phyloP scores from a whole-genome alignment of 2,113 vertebrate species.

The Calypte anna region DNA sequence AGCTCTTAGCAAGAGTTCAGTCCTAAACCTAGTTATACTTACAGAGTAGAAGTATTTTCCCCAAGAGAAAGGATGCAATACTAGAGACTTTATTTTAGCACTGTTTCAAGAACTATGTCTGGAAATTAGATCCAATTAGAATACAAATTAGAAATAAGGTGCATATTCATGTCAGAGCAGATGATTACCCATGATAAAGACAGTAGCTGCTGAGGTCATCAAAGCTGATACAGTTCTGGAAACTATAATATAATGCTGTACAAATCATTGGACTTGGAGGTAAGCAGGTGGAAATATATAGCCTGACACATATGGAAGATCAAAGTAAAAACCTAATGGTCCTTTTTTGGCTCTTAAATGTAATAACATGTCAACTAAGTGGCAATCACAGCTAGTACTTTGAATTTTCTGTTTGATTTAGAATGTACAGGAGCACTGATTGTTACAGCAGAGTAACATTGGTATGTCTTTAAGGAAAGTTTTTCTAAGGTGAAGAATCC shows the following conservation, averaged over 20 bases:
- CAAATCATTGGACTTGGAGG: neutral
- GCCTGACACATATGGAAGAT: accelerated
- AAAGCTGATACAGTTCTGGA: neutral
- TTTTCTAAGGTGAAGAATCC: neutral
- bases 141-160: neutral
- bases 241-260: neutral
- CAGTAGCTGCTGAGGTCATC: neutral
- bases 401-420: neutral
- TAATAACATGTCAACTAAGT: neutral
- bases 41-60: neutral
- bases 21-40: neutral
- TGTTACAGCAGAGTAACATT: neutral
- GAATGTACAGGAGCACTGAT: neutral
- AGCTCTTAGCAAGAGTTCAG: neutral
- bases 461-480: neutral
- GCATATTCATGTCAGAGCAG: neutral
- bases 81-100: neutral
- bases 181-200: neutral
- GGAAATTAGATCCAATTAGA: neutral
- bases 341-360: neutral
- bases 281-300: neutral
- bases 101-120: neutral
- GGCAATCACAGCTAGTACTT: neutral
- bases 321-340: neutral
- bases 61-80: neutral